Conservation (phyloP, 1,140 invertebrate genomes). For the Megathymus violae region DNA sequence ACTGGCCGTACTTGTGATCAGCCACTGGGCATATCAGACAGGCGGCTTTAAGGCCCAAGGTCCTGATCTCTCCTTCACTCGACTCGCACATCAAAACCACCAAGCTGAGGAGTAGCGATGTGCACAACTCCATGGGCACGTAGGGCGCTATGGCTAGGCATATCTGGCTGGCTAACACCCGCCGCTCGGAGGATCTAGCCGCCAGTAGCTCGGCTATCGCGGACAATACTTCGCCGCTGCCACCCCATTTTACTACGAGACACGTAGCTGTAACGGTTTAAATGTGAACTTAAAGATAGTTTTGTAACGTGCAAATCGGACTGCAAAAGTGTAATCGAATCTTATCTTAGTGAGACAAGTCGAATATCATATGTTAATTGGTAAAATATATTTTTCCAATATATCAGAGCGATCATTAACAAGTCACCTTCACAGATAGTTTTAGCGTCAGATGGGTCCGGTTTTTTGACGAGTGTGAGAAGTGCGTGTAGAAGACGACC, state of each 20-base stretch:
- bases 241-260: slow-evolving; percentile 74
- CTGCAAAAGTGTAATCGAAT: too few relatives aligned
- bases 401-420: too few relatives aligned
- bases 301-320: too few relatives aligned
- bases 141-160: slow-evolving; percentile 73
- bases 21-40: slow-evolving; percentile 74
- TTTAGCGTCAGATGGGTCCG: slow-evolving; percentile 56
- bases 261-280: slow-evolving; percentile 62
- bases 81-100: slow-evolving; percentile 80
- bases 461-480: slow-evolving; percentile 69
- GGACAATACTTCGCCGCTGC: slow-evolving; percentile 69
- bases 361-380: too few relatives aligned
- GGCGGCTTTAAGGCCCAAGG: slow-evolving; percentile 68
- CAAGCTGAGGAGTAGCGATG: slow-evolving; percentile 76
- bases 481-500: slow-evolving; percentile 60
- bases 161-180: slow-evolving; percentile 69
- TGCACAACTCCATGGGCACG: slow-evolving; percentile 74
- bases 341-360: too few relatives aligned
- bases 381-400: too few relatives aligned
- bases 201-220: slow-evolving; percentile 69
- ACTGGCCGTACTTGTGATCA: slow-evolving; percentile 71
- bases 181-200: slow-evolving; percentile 61
- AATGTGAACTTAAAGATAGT: too few relatives aligned
- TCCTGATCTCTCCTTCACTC: slow-evolving; percentile 67
- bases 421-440: slow-evolving; percentile 69